A percentile compares a stretch with the other conserved stretches of the same genome.
Evolutionary conservation across 1,140 invertebrate species (phyloP).

Genomic region (Dendroctonus ponderosae): DNA sequence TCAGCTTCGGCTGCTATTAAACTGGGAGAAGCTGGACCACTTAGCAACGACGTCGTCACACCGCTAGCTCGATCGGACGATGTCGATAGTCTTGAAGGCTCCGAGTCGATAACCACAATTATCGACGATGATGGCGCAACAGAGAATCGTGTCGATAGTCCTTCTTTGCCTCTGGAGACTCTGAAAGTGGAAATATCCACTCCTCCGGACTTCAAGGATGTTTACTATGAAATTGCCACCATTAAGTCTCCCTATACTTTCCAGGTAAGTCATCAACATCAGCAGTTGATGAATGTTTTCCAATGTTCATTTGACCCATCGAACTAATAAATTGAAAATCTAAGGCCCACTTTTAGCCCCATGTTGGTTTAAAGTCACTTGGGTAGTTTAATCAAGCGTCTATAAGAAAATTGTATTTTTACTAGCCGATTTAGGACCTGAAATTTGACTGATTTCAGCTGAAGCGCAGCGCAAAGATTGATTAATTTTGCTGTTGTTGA

Average conservation of each 20-base stretch:
- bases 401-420: too few species aligned
- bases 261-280: slow-evolving; percentile 67
- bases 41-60: slow-evolving; percentile 44
- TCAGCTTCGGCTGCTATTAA: slow-evolving; percentile 45
- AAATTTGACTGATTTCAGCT: too few species aligned
- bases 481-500: too few species aligned
- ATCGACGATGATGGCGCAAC: slow-evolving; percentile 59
- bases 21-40: slow-evolving; percentile 14
- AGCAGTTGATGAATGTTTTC: too few species aligned
- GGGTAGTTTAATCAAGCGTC: too few species aligned
- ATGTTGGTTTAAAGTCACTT: too few species aligned
- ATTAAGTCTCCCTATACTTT: slow-evolving; percentile 87
- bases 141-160: slow-evolving; percentile 61
- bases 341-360: too few species aligned
- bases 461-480: too few species aligned
- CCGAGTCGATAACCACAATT: slow-evolving; percentile 60
- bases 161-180: slow-evolving; percentile 67
- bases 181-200: slow-evolving; percentile 84
- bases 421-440: too few species aligned
- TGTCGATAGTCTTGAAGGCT: slow-evolving; percentile 67
- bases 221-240: slow-evolving; percentile 84
- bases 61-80: slow-evolving; percentile 53
- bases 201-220: slow-evolving; percentile 75
- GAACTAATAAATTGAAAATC: too few species aligned
- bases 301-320: too few species aligned